A percentile compares a stretch with the other conserved stretches of the same genome.
phyloP scores from a whole-genome alignment of 2,797 vertebrate genomes.

The Melopsittacus undulatus region DNA sequence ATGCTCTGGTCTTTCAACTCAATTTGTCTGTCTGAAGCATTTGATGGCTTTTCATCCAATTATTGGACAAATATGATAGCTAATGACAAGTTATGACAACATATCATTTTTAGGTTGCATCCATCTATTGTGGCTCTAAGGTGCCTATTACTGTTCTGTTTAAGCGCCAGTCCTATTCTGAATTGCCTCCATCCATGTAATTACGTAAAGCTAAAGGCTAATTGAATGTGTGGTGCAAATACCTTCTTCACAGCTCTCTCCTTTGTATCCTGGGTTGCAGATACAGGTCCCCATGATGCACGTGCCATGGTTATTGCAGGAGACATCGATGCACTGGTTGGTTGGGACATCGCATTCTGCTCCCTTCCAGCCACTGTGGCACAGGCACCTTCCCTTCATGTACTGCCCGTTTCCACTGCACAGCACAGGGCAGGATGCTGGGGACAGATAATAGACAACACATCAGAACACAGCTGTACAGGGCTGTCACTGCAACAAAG shows the following conservation, averaged over 20 bases:
- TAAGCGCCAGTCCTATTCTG: background rate
- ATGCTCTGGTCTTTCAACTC: constrained; percentile 20
- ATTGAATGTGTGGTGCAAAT: background rate
- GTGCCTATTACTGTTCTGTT: constrained; percentile 21
- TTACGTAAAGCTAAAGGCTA: background rate
- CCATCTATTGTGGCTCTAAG: constrained; percentile 15
- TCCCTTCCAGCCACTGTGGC: constrained; percentile 98
- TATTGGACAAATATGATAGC: constrained; percentile 41
- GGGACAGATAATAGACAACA: background rate
- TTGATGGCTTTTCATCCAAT: constrained; percentile 23
- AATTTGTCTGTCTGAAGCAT: constrained; percentile 2
- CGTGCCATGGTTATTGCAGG: constrained; percentile 93
- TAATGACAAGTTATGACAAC: constrained; percentile 31
- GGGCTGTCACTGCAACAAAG: background rate
- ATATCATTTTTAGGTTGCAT: constrained; percentile 34
- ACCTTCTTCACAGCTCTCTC: constrained; percentile 86
- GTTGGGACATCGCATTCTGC: constrained; percentile 95
- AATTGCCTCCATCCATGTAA: background rate
- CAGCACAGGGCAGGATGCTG: constrained; percentile 95
- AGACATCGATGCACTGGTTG: constrained; percentile 93
- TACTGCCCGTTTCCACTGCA: constrained; percentile 99
- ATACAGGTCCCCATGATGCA: constrained; percentile 98
- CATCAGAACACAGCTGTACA: background rate
- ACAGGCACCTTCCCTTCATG: constrained; percentile 96
- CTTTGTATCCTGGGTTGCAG: constrained; percentile 92